phyloP scores from a whole-genome alignment of 1,140 invertebrate species.

The Branchinecta lynchi region DNA sequence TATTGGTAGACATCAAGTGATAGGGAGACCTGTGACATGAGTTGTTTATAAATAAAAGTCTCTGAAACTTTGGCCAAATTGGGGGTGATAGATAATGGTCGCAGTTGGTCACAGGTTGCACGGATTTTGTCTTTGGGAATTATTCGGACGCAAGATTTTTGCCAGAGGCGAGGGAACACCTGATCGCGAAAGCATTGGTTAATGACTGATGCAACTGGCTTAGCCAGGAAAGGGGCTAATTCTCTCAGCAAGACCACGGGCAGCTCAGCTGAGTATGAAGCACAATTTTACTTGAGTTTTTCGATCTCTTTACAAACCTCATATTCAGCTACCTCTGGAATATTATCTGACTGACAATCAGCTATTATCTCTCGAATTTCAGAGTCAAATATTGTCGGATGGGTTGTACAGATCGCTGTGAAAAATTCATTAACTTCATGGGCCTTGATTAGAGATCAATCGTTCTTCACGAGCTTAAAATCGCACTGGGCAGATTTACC shows the following conservation, averaged over 20 bases:
- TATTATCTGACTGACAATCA: neutral
- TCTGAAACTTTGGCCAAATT: neutral
- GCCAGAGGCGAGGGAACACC: too few species aligned
- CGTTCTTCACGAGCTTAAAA: too few species aligned
- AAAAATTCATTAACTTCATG: too few species aligned
- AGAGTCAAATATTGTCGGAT: too few species aligned
- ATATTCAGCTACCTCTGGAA: neutral
- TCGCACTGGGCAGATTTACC: too few species aligned
- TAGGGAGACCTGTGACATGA: neutral
- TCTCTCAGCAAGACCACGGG: neutral
- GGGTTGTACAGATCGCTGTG: too few species aligned
- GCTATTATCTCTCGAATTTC: too few species aligned
- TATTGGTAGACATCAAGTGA: constrained; percentile 2
- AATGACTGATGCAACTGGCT: too few species aligned
- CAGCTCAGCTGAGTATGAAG: neutral
- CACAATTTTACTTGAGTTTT: neutral
- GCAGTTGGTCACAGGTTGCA: neutral
- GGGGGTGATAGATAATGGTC: neutral
- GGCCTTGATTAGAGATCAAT: too few species aligned
- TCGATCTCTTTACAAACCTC: neutral
- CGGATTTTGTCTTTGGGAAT: neutral
- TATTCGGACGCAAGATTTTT: neutral
- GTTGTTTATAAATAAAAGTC: neutral
- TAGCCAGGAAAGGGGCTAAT: neutral
- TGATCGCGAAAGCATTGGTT: too few species aligned